phyloP scores from a whole-genome alignment of 2,113 vertebrate species.

The zebrafish (Danio rerio) region GRCz12tu NC_133177.1:54315501-54316000 shows the following conservation, averaged over 20 bases:
- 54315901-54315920: no score
- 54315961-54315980: no score
- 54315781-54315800: no score
- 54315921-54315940: no score
- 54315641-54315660: slow-evolving; percentile 32
- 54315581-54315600: not conserved
- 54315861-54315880: no score
- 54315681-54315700: slow-evolving; percentile 5
- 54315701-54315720: not conserved
- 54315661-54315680: slow-evolving; percentile 13
- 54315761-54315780: not conserved
- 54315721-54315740: not conserved
- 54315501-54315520: not conserved
- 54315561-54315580: not conserved
- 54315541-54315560: not conserved
- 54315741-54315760: not conserved
- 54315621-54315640: not conserved
- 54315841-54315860: no score
- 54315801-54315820: no score
- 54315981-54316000: no score
- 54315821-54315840: no score
- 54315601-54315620: slow-evolving; percentile 2
- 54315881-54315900: no score
- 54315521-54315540: slow-evolving; percentile 1
- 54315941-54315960: no score